Base-by-base conservation (phyloP, 2,888 invertebrate genomes). In the Brachyopa scutellaris region DNA sequence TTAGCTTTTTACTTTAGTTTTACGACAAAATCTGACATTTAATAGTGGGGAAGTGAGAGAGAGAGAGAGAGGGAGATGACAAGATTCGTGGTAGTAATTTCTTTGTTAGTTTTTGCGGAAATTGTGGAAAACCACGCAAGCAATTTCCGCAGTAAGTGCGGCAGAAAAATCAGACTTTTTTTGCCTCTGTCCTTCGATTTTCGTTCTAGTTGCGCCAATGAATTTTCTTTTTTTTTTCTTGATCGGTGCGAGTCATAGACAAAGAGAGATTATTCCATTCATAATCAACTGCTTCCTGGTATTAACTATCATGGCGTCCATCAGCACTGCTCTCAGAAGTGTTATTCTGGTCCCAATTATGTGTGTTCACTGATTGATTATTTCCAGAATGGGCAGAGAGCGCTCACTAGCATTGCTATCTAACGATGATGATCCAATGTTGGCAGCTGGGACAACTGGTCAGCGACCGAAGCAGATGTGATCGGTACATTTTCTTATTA, bases 261-360 rank as follows among this genome's bases (percentile, higher is more conserved):
- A 15, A 21, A 51, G 26, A 51, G 51, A 53, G 23, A 40, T 59
- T 59, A 51, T 74, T 73, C 49, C 61, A 69, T 72, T 79, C 55
- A 69, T 80, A 74, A 80, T 80, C 69, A 64, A 74, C 57, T 45
- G 69, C 62, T 80, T 80, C 80, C 80, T 80, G 80, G 80, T 76
- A 74, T 74, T 70, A 80, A 80, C 74, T 64, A 74, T 64, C 38
- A 26, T 26, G 62, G 33, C 62, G 49, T 53, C 73, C 57, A 74
- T 73, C 62, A 69, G 69, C 36, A 13, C 7, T 31, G 51, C 4
- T 45, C 33, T 13, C 26, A 42, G 15, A 53, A 55, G 76, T 45
- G 45, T 21, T 61, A 61, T 76, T 61, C 76, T 69, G 38, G 29
- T 67, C 47, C 23, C 67, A 61, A 69, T 59, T 53, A 51, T 74